Evolutionary conservation across 1,140 invertebrate genomes (phyloP).

Genomic region (Steinernema khuongi): DNA sequence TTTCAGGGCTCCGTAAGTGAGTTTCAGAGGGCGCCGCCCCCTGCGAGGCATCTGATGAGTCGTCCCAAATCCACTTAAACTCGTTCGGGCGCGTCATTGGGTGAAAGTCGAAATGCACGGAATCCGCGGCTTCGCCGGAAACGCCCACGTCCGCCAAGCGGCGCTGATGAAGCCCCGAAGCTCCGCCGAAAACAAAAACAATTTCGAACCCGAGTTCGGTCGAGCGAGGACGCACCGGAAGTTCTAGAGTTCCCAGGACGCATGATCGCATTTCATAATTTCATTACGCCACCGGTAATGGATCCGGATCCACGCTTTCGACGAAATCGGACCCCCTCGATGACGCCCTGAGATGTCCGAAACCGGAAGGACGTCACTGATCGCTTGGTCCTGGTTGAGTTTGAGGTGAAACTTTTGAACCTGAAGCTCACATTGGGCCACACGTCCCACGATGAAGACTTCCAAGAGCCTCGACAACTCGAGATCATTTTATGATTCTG

Average conservation of each 20-base stretch:
- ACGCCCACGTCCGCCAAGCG: not conserved
- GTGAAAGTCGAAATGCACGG: not conserved
- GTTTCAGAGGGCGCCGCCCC: not conserved
- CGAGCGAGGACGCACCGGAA: not conserved
- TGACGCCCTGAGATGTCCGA: no score
- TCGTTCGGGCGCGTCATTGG: not conserved
- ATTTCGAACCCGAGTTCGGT: not conserved
- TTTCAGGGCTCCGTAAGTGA: not conserved
- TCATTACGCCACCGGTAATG: not conserved
- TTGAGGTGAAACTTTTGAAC: no score
- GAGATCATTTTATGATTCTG: no score
- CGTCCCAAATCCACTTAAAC: slow-evolving; percentile 6
- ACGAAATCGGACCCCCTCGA: not conserved
- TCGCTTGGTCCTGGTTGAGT: no score
- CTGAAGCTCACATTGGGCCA: no score
- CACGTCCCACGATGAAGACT: no score
- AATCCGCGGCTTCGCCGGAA: not conserved
- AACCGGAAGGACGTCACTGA: no score
- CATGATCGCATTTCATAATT: slow-evolving; percentile 12
- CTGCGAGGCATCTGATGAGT: not conserved
- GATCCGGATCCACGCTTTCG: not conserved
- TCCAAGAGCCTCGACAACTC: no score
- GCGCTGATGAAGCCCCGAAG: not conserved
- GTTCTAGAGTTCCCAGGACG: not conserved
- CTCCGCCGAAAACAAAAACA: not conserved